Evolutionary conservation across 1,140 invertebrate genomes (phyloP).

Genomic region (Drosophila persimilis): DNA sequence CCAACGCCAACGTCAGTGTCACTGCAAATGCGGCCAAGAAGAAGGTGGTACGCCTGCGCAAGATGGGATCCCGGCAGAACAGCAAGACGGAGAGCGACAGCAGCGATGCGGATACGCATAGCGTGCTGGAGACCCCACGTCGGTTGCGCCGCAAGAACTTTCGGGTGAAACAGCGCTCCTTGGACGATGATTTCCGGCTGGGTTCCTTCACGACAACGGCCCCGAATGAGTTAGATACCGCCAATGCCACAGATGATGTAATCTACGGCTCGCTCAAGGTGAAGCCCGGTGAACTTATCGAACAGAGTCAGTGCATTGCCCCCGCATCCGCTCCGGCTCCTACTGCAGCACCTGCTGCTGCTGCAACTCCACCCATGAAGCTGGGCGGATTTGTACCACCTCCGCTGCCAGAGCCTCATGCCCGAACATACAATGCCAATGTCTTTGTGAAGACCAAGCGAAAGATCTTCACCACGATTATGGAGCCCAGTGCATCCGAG

Average conservation of each 20-base stretch:
- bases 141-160: slow-evolving; percentile 78
- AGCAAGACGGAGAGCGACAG: slow-evolving; percentile 83
- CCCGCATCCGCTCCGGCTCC: slow-evolving; percentile 5
- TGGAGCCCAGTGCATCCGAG: slow-evolving; percentile 60
- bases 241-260: slow-evolving; percentile 52
- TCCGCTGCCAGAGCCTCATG: slow-evolving; percentile 73
- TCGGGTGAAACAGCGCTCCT: slow-evolving; percentile 72
- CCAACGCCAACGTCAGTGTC: background rate
- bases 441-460: slow-evolving; percentile 90
- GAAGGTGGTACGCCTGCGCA: slow-evolving; percentile 78
- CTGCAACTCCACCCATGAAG: slow-evolving; percentile 10
- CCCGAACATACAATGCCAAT: slow-evolving; percentile 82
- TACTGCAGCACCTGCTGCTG: background rate
- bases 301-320: slow-evolving; percentile 63
- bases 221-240: slow-evolving; percentile 18
- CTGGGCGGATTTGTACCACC: slow-evolving; percentile 56
- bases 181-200: slow-evolving; percentile 74
- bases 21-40: slow-evolving; percentile 55
- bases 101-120: slow-evolving; percentile 83
- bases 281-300: slow-evolving; percentile 80
- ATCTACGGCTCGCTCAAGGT: slow-evolving; percentile 70
- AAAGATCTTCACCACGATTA: slow-evolving; percentile 89
- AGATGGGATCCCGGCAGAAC: slow-evolving; percentile 80
- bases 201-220: slow-evolving; percentile 15
- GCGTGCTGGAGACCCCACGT: slow-evolving; percentile 79